Evolutionary conservation across 1,140 invertebrate genomes (phyloP), one percentile per base, ranked within the genome.

Genomic region (Pseudomyrmex flavicornis): DNA sequence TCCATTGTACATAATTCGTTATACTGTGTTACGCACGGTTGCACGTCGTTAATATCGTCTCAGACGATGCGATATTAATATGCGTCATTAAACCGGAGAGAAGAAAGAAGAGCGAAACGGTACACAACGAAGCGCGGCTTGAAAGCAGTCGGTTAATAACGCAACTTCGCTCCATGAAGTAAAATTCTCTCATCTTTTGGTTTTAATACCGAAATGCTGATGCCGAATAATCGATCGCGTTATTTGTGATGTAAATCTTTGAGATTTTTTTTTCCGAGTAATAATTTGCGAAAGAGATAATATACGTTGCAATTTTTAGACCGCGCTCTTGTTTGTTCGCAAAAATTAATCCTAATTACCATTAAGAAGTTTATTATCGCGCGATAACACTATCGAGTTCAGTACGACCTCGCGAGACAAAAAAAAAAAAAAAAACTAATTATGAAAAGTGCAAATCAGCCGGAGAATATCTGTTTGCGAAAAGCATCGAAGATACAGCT

Each of bases 11-110:
- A 59, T 66, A 56, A 69, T 79, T 69, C 35, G 46, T 61, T 72
- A 13, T 44, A 56, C 10, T 10, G 35, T 13, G 35, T 13, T 69
- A 48, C 59, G 46, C n/a, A 35, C 7, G 46, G 48, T 61, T 66
- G 26, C 17, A 35, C 15, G 12, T 48, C 54, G 20, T 48, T 59
- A 69, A 79, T 58, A 69, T 46, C 35, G 5, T 68, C 52, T 77
- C 52, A 59, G 20, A 58, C 17, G 12, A n/a, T 77, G 26, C 50
- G 50, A 13, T 62, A 72, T 80, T 80, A 80, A 72, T 69, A 22
- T 26, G 5, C 44, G 17, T 35, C 15, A 20, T 61, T 59, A 72
- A 20, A 65, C 13, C 1, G 20, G 35, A 65, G 17, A 35, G 48
- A 8, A 17, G 12, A 76, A 35, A 35, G 7, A 76, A 17, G 0